Percentiles rank a stretch among this genome's conserved stretches.
Evolutionary conservation across 2,797 vertebrate species (phyloP).

Genomic region (Cirrhinus mrigala): DNA sequence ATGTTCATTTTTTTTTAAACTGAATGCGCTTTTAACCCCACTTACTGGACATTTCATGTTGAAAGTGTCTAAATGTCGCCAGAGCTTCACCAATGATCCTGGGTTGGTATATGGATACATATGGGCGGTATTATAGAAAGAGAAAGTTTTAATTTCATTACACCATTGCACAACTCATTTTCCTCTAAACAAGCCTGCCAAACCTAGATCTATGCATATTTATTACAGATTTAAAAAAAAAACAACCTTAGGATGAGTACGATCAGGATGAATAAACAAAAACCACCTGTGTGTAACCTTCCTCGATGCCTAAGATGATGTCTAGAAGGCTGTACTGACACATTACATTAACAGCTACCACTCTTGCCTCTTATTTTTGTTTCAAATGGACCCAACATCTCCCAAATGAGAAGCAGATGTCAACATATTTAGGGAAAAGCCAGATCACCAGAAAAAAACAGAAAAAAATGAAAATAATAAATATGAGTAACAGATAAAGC

Average conservation of each 20-base stretch:
- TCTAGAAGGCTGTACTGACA: neutral
- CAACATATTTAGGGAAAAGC: neutral
- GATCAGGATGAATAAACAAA: neutral
- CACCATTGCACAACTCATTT: too few species aligned
- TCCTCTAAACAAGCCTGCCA: neutral
- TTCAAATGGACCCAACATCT: neutral
- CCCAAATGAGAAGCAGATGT: neutral
- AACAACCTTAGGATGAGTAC: too few species aligned
- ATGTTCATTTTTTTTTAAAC: neutral
- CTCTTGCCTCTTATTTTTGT: neutral
- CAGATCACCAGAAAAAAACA: too few species aligned
- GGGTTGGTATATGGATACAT: too few species aligned
- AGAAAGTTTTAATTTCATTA: too few species aligned
- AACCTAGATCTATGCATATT: neutral
- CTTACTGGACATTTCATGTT: too few species aligned
- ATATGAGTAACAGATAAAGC: neutral
- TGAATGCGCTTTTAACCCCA: neutral
- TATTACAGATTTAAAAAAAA: neutral
- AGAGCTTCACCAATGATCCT: too few species aligned
- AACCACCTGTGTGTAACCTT: too few species aligned
- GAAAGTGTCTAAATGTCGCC: too few species aligned
- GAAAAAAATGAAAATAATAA: neutral
- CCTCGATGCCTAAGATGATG: neutral
- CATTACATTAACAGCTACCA: neutral
- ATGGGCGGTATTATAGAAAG: too few species aligned